Percentiles rank a stretch among this genome's conserved stretches.
Conservation (phyloP, 1,140 invertebrate species). For the Nasonia giraulti region DNA sequence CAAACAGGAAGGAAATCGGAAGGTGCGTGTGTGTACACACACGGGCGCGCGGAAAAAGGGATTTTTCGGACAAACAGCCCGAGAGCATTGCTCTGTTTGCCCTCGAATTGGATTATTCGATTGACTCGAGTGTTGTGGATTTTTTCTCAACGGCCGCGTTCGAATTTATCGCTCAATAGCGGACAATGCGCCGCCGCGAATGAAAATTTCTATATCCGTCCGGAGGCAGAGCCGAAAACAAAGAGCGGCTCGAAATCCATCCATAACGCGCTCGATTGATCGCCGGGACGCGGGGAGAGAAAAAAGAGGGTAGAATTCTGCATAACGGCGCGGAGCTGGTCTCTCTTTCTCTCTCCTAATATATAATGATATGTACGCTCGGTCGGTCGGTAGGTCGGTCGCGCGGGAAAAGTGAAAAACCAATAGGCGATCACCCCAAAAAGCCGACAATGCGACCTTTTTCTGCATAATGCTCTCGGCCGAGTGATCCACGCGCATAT, state of each 20-base stretch:
- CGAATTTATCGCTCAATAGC: background rate
- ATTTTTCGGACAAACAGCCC: constrained; percentile 10
- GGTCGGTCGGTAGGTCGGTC: no score
- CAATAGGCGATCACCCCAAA: background rate
- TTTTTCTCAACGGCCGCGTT: background rate
- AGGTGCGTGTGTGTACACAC: background rate
- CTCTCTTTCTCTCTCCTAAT: no score
- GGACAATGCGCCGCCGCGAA: background rate
- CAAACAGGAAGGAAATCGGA: constrained; percentile 11
- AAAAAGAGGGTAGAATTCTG: background rate
- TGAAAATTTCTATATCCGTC: background rate
- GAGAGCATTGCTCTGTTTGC: background rate
- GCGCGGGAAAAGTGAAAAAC: background rate
- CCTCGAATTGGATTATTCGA: background rate
- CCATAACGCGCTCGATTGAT: background rate
- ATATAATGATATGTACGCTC: background rate
- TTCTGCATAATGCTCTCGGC: background rate
- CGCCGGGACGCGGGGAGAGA: background rate
- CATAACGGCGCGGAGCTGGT: background rate
- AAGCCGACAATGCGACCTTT: constrained; percentile 3
- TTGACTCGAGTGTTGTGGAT: background rate
- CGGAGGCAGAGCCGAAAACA: background rate
- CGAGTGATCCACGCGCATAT: background rate
- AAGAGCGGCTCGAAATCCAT: background rate
- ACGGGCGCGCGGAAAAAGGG: background rate